Evolutionary conservation across 2,797 vertebrate genomes (phyloP).

Genomic region (Uromys caudimaculatus): DNA sequence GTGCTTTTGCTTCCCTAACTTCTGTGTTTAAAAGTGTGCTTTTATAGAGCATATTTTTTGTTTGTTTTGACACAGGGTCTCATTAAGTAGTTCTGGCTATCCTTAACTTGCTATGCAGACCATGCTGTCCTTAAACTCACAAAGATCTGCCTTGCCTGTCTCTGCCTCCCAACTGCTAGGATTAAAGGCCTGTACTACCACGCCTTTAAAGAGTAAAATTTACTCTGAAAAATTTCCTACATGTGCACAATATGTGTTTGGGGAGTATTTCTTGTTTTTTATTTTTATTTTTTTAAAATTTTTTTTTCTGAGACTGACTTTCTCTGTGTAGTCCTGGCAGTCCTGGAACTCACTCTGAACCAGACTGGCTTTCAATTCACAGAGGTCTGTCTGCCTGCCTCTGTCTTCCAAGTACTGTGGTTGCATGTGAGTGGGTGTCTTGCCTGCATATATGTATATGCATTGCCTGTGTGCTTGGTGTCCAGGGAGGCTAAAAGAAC

Average conservation of each 20-base stretch:
- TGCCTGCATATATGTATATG: not conserved
- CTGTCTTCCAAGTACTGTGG: not conserved
- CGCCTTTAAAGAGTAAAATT: not conserved
- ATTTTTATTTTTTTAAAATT: too few relatives aligned
- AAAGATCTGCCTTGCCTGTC: not conserved
- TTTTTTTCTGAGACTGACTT: too few relatives aligned
- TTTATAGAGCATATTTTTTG: not conserved
- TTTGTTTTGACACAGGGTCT: not conserved
- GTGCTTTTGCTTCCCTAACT: slow-evolving; percentile 13
- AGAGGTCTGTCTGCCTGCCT: not conserved
- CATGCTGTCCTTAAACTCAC: not conserved
- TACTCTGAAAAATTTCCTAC: not conserved
- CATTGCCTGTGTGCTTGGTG: not conserved
- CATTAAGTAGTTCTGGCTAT: not conserved
- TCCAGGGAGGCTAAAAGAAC: not conserved
- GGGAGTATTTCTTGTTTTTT: not conserved
- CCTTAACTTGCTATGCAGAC: not conserved
- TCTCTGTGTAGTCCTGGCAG: too few relatives aligned
- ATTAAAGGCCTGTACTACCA: not conserved
- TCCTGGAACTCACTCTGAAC: too few relatives aligned
- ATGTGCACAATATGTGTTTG: not conserved
- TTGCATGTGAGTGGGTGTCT: not conserved
- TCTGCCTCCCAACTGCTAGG: not conserved
- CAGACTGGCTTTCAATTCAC: not conserved
- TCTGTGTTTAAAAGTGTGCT: not conserved